Conservation (phyloP, 2,113 vertebrate genomes). For the Ivindomyrus marchei region DNA sequence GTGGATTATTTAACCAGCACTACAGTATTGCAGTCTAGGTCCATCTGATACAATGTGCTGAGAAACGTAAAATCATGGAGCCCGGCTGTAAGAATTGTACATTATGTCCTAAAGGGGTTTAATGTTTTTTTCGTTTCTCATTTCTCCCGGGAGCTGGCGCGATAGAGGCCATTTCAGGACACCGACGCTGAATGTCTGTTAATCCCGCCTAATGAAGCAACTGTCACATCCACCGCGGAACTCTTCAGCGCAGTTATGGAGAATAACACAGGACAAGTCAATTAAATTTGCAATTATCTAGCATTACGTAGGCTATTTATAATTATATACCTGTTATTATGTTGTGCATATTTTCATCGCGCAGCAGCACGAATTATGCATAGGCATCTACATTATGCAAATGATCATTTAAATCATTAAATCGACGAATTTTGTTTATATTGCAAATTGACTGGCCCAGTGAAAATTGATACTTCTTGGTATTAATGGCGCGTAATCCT, state of each 20-base stretch:
- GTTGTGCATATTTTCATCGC: background rate
- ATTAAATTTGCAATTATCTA: background rate
- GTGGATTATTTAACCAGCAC: background rate
- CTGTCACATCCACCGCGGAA: background rate
- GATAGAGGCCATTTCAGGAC: constrained; percentile 1
- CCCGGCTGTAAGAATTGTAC: background rate
- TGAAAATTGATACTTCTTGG: background rate
- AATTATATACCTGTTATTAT: background rate
- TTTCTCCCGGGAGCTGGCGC: background rate
- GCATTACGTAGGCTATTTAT: background rate
- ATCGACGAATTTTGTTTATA: background rate
- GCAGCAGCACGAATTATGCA: background rate
- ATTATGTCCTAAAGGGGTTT: background rate
- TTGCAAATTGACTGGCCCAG: background rate
- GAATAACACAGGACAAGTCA: background rate
- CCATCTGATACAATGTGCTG: background rate
- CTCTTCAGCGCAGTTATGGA: background rate
- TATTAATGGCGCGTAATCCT: background rate
- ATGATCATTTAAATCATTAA: background rate
- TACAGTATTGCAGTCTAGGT: background rate
- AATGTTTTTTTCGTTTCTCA: background rate
- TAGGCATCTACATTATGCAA: background rate
- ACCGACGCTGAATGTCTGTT: background rate
- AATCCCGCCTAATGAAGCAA: background rate
- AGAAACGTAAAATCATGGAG: background rate